These are phyloP conservation scores for Drosophila eohydei DNA, from an alignment of 2,888 invertebrate genomes.

Conservation along the genomic window DNA sequence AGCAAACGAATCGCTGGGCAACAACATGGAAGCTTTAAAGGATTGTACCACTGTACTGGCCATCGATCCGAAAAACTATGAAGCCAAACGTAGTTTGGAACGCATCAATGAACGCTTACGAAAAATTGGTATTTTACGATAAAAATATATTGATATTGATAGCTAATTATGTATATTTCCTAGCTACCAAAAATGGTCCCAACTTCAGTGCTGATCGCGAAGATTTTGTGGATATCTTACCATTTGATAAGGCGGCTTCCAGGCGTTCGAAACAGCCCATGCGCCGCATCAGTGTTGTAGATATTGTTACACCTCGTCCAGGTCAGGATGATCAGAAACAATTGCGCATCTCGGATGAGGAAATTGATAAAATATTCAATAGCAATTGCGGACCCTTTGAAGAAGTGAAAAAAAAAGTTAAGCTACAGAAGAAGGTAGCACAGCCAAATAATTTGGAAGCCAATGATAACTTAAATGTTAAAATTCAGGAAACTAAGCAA, in stretches of 20 bases:
- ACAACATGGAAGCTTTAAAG: constrained; percentile 89
- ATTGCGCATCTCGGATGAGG: constrained; percentile 83
- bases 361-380: constrained; percentile 84
- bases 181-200: constrained; percentile 71
- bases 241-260: constrained; percentile 80
- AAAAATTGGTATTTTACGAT: constrained; percentile 64
- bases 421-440: background rate
- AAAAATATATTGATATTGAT: background rate
- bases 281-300: constrained; percentile 77
- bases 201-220: constrained; percentile 67
- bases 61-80: constrained; percentile 92
- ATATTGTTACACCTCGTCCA: constrained; percentile 78
- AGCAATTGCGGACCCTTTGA: constrained; percentile 82
- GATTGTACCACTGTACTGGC: constrained; percentile 90
- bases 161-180: background rate
- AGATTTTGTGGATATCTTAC: constrained; percentile 76
- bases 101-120: constrained; percentile 81
- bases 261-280: constrained; percentile 81
- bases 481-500: constrained; percentile 19
- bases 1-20: constrained; percentile 90
- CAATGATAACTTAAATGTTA: constrained; percentile 11
- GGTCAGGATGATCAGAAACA: constrained; percentile 69
- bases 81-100: constrained; percentile 86
- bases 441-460: constrained; percentile 5
- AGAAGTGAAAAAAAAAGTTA: constrained; percentile 70